A percentile compares a stretch with the other conserved stretches of the same genome.
Conservation (phyloP, 2,113 vertebrate genomes). For the Colaptes auratus region DNA sequence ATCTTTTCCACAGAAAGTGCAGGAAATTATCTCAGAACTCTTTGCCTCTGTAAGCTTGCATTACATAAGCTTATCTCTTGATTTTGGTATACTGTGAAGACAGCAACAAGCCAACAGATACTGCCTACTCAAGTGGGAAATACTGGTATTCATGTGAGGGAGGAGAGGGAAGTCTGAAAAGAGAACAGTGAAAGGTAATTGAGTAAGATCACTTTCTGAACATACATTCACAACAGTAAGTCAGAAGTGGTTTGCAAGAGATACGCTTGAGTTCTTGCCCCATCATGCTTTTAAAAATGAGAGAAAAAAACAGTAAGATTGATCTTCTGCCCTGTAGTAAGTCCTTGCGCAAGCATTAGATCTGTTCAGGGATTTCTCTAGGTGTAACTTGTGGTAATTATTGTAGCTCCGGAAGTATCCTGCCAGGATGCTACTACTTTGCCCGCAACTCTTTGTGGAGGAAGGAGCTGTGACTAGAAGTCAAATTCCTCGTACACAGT, state of each 20-base stretch:
- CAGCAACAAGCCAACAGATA: background rate
- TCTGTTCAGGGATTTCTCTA: background rate
- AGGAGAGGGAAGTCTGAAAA: background rate
- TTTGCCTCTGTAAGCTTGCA: background rate
- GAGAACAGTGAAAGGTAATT: background rate
- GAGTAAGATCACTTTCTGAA: background rate
- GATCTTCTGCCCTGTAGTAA: background rate
- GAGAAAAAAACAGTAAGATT: background rate
- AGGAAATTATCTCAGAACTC: background rate
- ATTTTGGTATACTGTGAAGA: background rate
- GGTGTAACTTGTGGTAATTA: background rate
- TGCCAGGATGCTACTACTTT: background rate
- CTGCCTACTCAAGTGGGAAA: background rate
- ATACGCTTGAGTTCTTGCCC: background rate
- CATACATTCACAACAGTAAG: background rate
- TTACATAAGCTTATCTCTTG: background rate
- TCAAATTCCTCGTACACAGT: background rate
- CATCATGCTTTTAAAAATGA: background rate
- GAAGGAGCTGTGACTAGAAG: background rate
- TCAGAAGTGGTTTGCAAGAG: background rate
- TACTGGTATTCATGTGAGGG: background rate
- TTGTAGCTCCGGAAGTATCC: background rate
- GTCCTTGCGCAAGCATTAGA: background rate
- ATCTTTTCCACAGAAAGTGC: background rate
- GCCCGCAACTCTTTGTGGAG: background rate